These are phyloP conservation scores for Xiphorhynchus erythropygius DNA, from an alignment of 2,797 vertebrate species.

Conservation along the genomic window DNA sequence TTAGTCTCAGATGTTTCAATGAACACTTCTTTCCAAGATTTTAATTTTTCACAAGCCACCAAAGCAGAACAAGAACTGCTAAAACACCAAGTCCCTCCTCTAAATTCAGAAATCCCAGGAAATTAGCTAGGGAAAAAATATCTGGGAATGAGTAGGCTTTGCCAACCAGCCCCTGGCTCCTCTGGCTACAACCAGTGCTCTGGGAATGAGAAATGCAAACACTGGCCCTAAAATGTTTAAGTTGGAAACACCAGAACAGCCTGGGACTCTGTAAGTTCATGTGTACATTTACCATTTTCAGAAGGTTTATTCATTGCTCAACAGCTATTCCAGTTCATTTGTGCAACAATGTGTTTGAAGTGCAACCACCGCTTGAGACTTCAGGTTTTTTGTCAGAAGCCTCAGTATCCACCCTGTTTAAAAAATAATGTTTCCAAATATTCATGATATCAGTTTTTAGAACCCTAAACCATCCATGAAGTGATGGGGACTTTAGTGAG, in stretches of 20 bases:
- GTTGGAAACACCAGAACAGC: not conserved
- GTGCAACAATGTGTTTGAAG: not conserved
- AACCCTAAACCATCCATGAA: accelerated
- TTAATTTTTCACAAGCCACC: not conserved
- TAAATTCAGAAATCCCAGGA: not conserved
- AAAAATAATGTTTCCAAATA: not conserved
- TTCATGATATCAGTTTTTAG: not conserved
- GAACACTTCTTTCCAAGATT: not conserved
- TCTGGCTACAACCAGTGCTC: not conserved
- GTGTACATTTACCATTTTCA: not conserved
- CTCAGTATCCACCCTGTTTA: not conserved
- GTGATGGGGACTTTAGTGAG: accelerated
- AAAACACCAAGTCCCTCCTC: not conserved
- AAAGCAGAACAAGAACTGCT: not conserved
- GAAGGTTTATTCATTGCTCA: not conserved
- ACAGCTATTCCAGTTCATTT: not conserved
- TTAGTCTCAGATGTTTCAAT: not conserved
- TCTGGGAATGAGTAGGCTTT: not conserved
- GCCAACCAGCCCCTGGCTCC: not conserved
- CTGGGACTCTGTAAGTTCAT: not conserved
- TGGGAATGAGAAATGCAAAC: not conserved
- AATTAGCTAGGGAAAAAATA: not conserved
- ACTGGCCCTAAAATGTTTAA: not conserved
- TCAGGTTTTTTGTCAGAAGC: not conserved
- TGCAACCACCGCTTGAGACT: not conserved